Conservation (phyloP, 1,140 invertebrate genomes). For the Ceratina japonica region DNA sequence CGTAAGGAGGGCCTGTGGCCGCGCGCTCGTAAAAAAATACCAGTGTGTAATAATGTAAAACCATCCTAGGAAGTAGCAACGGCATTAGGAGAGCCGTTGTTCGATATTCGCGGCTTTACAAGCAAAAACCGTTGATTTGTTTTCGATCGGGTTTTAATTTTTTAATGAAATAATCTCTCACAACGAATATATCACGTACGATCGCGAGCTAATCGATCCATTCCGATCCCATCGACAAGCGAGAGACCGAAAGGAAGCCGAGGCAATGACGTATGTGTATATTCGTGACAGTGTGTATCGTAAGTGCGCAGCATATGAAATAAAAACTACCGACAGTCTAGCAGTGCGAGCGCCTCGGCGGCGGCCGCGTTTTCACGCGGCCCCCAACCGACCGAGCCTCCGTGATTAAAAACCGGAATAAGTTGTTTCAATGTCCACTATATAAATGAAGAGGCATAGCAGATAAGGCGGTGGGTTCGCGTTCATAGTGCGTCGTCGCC, state of each 20-base stretch:
- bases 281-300: conserved; percentile 75
- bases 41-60: conserved; percentile 21
- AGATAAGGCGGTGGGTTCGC: conserved; percentile 72
- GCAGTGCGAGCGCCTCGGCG: conserved; percentile 79
- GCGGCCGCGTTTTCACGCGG: conserved; percentile 76
- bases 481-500: conserved; percentile 41
- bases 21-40: conserved; percentile 26
- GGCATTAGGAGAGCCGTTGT: conserved; percentile 72
- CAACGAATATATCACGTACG: conserved; percentile 73
- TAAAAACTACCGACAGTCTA: conserved; percentile 77
- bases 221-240: too few species aligned
- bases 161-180: conserved; percentile 81
- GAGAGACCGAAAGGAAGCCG: conserved; percentile 16
- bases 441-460: conserved; percentile 78
- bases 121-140: conserved; percentile 77
- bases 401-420: conserved; percentile 81
- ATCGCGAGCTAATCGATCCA: conserved; percentile 40
- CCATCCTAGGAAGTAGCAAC: conserved; percentile 62
- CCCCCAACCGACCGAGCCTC: conserved; percentile 76
- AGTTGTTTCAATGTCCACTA: conserved; percentile 80
- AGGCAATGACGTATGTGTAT: conserved; percentile 68
- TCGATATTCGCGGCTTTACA: conserved; percentile 74
- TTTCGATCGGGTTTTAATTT: conserved; percentile 80
- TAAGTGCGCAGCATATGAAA: conserved; percentile 79
- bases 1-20: conserved; percentile 29